Base-by-base conservation (phyloP, 53 echinoderm and acorn worm genomes). In the Luidia sarsii region DNA sequence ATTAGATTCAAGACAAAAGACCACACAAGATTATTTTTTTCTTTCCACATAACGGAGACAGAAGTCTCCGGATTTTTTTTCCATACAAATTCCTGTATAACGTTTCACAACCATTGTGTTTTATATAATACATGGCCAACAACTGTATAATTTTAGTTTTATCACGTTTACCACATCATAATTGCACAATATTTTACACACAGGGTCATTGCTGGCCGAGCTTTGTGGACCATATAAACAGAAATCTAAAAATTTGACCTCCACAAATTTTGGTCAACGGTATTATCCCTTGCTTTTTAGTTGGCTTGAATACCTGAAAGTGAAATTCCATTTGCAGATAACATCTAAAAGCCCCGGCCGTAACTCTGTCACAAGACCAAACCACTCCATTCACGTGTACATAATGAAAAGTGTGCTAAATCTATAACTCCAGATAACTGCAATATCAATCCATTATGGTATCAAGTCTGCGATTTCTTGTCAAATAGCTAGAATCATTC, bases 181-280 rank as follows among this genome's bases (percentile, higher is more conserved):
- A 77, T 77, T 77, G 77, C 77, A 77, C 77, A 77, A 77, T 77
- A 77, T 77, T 31, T 28, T 77, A 77, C 77, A 77, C 77, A 61
- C 61, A 50, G 60, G 48, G n/a, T 61, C 61, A 61, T 41, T 43
- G 77, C 7, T 3, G 21, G 67, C 39, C 57, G n/a, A 61, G 46
- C 46, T 21, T 77, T 27, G 21, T 52, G 33, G 59, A 77, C 31
- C 71, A 48, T 22, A 77, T 15, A 45, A 61, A 41, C 25, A 2
- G 45, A 67, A 43, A 10, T 25, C 24, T 67, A 61, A 35, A 63
- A 63, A 16, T n/a, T 8, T 18, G 63, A 36, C 63, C 45, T 67
- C 25, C 59, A 57, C 27, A 57, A 25, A 25, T 28, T 28, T 16
- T 53, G 20, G 53, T 15, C 53, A 15, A 53, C 53, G 5, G 7